A percentile compares a stretch with the other conserved stretches of the same genome.
phyloP scores from a whole-genome alignment of 2,113 vertebrate genomes.

The Alexandromys fortis region DNA sequence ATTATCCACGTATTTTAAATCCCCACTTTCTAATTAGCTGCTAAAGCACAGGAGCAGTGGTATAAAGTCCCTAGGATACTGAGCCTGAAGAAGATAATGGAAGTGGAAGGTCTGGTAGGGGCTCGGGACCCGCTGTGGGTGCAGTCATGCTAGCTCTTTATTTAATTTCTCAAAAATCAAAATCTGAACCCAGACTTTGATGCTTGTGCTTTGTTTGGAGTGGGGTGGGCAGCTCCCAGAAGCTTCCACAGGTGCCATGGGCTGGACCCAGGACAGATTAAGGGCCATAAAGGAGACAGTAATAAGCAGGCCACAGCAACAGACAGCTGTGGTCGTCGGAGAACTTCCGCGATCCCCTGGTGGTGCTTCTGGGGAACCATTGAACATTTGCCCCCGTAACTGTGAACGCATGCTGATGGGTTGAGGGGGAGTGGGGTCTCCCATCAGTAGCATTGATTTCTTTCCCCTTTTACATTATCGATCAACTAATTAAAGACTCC shows the following conservation, averaged over 20 bases:
- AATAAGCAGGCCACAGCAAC: neutral
- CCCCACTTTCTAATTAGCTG: constrained; percentile 28
- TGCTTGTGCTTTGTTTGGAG: neutral
- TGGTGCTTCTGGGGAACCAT: accelerated
- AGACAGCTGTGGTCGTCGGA: neutral
- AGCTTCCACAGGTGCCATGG: neutral
- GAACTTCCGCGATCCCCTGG: neutral
- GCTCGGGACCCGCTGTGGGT: neutral
- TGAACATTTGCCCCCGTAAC: neutral
- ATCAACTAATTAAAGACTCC: neutral
- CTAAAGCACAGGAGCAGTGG: neutral
- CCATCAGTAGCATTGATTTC: neutral
- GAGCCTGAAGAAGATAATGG: neutral
- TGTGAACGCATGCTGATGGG: neutral
- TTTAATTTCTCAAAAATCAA: neutral
- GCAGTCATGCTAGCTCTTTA: neutral
- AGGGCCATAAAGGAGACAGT: neutral
- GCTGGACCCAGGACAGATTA: neutral
- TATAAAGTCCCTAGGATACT: neutral
- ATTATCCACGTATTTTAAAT: neutral
- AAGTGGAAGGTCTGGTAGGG: neutral
- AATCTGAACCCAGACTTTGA: neutral
- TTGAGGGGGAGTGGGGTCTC: accelerated
- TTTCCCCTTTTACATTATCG: neutral
- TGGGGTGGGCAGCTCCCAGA: neutral